Conservation (phyloP, 2,797 vertebrate species). For the Helicolenus hilgendorfi region DNA sequence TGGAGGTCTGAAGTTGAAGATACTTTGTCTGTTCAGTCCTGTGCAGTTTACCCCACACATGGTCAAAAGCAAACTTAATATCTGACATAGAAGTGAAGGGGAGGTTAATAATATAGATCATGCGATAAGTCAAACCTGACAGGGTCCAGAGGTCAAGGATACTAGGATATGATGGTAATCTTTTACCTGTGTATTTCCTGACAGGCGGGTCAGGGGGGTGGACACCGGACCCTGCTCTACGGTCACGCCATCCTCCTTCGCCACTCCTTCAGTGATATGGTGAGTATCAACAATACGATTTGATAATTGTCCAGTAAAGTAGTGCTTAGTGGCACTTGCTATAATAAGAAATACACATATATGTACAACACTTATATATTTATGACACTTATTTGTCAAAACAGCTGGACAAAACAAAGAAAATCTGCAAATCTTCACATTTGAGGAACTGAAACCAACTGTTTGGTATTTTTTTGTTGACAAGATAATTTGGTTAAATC, state of each 20-base stretch:
- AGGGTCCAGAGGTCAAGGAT: slow-evolving; percentile 1
- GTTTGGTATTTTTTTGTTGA: not conserved
- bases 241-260: slow-evolving; percentile 98
- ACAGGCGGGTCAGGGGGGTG: slow-evolving; percentile 96
- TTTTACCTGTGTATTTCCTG: slow-evolving; percentile 30
- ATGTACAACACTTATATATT: not conserved
- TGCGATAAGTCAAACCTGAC: slow-evolving; percentile 3
- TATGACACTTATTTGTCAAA: not conserved
- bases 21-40: not conserved
- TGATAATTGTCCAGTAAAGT: not conserved
- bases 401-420: not conserved
- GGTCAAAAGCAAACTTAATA: slow-evolving; percentile 24
- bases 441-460: not conserved
- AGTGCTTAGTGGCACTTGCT: not conserved
- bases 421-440: not conserved
- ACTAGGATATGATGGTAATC: not conserved
- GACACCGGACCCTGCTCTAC: slow-evolving; percentile 97
- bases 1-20: slow-evolving; percentile 18
- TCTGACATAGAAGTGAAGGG: slow-evolving; percentile 4
- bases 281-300: slow-evolving; percentile 80
- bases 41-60: slow-evolving; percentile 13
- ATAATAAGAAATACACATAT: not conserved
- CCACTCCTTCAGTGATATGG: slow-evolving; percentile 98
- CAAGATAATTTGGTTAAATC: no score
- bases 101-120: slow-evolving; percentile 11